Percentiles rank a stretch among this genome's conserved stretches.
phyloP scores from a whole-genome alignment of 2,113 vertebrate species.

The Apaloderma vittatum region DNA sequence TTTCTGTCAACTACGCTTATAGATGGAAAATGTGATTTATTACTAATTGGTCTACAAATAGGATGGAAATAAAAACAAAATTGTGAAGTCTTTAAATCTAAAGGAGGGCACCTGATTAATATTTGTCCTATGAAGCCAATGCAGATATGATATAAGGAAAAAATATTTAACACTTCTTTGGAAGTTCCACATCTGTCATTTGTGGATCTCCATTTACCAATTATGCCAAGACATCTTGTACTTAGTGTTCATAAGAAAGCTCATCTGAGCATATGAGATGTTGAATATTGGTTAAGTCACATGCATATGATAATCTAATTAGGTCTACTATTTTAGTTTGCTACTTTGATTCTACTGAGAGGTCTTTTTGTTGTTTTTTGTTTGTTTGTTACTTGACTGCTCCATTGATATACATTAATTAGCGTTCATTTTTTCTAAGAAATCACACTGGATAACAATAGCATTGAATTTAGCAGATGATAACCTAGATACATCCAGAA shows the following conservation, averaged over 20 bases:
- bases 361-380: background rate
- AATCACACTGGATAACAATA: background rate
- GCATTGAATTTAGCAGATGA: background rate
- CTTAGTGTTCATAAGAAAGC: background rate
- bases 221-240: background rate
- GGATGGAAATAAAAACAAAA: background rate
- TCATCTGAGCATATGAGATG: background rate
- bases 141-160: background rate
- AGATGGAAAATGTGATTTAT: background rate
- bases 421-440: background rate
- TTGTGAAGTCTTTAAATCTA: background rate
- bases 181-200: background rate
- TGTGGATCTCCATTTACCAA: background rate
- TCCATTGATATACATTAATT: background rate
- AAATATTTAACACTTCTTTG: background rate
- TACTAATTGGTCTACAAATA: background rate
- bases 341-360: background rate
- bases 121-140: background rate
- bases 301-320: background rate
- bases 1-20: background rate
- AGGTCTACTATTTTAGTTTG: background rate
- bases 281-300: background rate
- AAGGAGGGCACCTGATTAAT: background rate
- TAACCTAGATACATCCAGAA: background rate
- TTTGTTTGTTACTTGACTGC: background rate